phyloP scores from a whole-genome alignment of 2,113 vertebrate species.

The Trogon surrucura region DNA sequence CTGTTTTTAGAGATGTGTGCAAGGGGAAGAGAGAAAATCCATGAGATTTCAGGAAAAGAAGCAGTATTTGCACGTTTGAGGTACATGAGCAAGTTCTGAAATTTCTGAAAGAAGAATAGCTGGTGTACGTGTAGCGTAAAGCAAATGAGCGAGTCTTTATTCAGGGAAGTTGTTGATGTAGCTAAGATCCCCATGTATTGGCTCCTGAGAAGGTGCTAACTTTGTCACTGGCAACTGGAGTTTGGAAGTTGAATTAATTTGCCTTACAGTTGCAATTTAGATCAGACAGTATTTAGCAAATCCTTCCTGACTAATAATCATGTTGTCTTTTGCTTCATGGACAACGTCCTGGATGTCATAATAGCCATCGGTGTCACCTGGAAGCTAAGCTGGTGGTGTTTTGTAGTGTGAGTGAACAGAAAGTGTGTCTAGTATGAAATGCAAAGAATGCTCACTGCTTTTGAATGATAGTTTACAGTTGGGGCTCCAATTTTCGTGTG shows the following conservation, averaged over 20 bases:
- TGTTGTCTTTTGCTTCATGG: not conserved
- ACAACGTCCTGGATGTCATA: not conserved
- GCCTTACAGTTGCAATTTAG: not conserved
- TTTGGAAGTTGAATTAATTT: not conserved
- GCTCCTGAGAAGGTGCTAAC: not conserved
- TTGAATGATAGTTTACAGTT: not conserved
- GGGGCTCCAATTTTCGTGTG: not conserved
- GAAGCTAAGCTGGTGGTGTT: not conserved
- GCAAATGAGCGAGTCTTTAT: not conserved
- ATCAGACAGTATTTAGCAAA: not conserved
- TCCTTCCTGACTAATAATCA: not conserved
- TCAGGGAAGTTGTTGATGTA: not conserved
- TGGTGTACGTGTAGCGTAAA: not conserved
- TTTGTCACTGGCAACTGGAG: not conserved
- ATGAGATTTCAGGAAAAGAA: not conserved
- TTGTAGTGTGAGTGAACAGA: not conserved
- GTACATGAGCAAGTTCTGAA: not conserved
- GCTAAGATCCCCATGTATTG: not conserved
- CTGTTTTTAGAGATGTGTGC: not conserved
- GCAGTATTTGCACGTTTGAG: not conserved
- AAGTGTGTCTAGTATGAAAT: not conserved
- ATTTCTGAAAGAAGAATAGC: not conserved
- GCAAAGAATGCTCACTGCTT: not conserved
- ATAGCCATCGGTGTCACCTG: not conserved
- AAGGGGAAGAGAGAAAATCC: not conserved